These are phyloP conservation scores for Cetonia aurata DNA, from an alignment of 2,888 invertebrate species.

Conservation along the genomic window DNA sequence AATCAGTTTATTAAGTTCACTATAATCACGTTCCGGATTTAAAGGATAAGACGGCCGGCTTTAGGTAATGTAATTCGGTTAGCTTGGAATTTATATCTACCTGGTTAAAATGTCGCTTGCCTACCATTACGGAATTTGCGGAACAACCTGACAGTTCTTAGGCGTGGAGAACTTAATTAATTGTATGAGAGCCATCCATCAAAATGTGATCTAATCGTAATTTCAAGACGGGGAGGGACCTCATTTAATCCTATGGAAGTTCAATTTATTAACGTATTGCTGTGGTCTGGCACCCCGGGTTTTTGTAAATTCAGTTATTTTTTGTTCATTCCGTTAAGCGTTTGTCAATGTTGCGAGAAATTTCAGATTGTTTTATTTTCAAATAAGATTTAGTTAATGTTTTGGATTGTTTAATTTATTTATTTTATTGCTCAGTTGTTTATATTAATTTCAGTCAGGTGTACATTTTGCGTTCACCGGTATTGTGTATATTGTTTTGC, in stretches of 20 bases:
- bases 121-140: conserved; percentile 1
- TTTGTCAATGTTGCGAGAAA: no score
- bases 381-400: no score
- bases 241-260: conserved; percentile 2
- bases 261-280: no score
- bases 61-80: conserved; percentile 44
- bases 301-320: no score
- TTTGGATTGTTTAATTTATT: no score
- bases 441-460: no score
- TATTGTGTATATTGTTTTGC: no score
- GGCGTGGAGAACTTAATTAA: conserved; percentile 34
- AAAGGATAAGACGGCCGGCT: conserved; percentile 55
- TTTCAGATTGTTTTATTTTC: no score
- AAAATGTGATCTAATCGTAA: conserved; percentile 34
- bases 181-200: conserved; percentile 32
- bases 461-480: no score
- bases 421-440: no score
- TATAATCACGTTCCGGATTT: conserved; percentile 59
- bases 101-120: conserved; percentile 15
- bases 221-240: conserved; percentile 13
- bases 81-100: conserved; percentile 40
- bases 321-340: no score
- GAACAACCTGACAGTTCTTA: conserved; percentile 7
- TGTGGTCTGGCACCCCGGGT: no score
- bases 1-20: conserved; percentile 62